Evolutionary conservation across 2,113 vertebrate genomes (phyloP).

Genomic region (Xerus inauris): DNA sequence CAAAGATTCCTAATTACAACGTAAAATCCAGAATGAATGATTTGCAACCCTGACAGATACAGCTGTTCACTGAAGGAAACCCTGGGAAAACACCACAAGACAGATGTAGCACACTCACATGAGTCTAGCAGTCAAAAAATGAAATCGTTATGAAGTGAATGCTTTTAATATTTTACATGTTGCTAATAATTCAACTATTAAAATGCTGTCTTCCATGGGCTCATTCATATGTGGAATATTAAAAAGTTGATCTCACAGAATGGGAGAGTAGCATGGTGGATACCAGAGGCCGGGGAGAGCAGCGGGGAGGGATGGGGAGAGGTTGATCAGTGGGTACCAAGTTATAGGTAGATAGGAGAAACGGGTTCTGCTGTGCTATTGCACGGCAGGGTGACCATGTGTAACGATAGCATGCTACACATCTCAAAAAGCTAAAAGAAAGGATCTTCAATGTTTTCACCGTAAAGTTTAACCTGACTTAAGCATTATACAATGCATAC

Average conservation of each 20-base stretch:
- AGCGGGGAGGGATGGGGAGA: neutral
- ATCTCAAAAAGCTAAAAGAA: neutral
- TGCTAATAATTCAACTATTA: constrained; percentile 44
- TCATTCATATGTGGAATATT: neutral
- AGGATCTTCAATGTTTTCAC: neutral
- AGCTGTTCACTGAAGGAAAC: constrained; percentile 26
- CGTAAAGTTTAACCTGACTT: neutral
- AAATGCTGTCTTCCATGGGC: neutral
- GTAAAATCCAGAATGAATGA: neutral
- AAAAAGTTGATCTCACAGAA: neutral
- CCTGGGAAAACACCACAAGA: constrained; percentile 33
- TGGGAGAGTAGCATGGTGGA: neutral
- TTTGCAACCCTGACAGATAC: neutral
- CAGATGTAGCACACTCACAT: neutral
- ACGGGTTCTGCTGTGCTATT: neutral
- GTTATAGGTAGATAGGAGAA: neutral
- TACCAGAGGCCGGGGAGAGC: neutral
- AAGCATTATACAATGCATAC: neutral
- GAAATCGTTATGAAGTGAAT: neutral
- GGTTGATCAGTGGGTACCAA: neutral
- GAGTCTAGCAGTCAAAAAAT: constrained; percentile 23
- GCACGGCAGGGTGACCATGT: neutral
- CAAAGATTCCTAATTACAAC: constrained; percentile 8
- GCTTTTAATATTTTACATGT: constrained; percentile 46
- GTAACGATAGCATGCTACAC: neutral